Evolutionary conservation across 2,797 vertebrate species (phyloP), one percentile per base, ranked within the genome.

Genomic region (Antennarius maculatus): DNA sequence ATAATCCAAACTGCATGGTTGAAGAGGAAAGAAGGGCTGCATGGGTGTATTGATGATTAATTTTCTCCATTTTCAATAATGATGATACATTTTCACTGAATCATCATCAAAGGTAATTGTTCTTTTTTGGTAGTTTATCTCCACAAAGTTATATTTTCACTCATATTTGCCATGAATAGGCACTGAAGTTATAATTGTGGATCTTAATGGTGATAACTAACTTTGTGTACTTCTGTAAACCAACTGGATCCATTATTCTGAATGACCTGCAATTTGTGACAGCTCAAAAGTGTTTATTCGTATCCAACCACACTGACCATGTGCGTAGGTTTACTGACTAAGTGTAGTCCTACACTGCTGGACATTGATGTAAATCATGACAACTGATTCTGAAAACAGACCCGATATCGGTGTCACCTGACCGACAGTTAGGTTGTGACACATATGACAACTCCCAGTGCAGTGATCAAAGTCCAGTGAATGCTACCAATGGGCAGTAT

Each of bases 391-490:
- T 31, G 29, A 14, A 79, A 68, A 54, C 47, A 50, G 37, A 13
- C 17, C 39, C 37, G 10, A 50, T 60, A 47, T 48, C 56, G 31
- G 27, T 39, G 65, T 83, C 71, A 72, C 39, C 65, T 86, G 82
- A 82, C 69, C 9, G 65, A 80, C 16, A 66, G 45, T 41, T 66
- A 27, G 53, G 56, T 18, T 67, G 53, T 82, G 84, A 80, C 76
- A 77, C 76, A 82, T 58, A 65, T 59, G 69, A 31, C 16, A 46
- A 66, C 52, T 77, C 17, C 41, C 79, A 79, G 56, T 58, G 17
- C 34, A 67, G 45, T 60, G 77, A 86, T 79, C 69, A 89, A 87
- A 87, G 82, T 89, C 71, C 71, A 69, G 49, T 28, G 47, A 66
- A 57, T 63, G 37, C 39, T 46, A 74, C 43, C 11, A 28, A 31